Evolutionary conservation across 2,888 invertebrate genomes (phyloP).

Genomic region (Leptopilina drosophilae): DNA sequence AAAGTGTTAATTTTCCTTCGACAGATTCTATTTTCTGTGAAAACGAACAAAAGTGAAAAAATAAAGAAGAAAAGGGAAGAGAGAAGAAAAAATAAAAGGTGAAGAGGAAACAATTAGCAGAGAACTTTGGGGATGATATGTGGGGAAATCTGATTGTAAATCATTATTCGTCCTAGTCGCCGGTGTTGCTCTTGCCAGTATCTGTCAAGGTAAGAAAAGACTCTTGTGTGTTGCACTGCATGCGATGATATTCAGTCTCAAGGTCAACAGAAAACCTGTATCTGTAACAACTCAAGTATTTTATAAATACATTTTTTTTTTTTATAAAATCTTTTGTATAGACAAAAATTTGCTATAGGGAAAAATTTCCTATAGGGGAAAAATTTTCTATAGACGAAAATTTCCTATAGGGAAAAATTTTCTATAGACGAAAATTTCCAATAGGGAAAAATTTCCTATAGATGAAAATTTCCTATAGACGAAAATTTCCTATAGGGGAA

Average conservation of each 20-base stretch:
- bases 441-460: no score
- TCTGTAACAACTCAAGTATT: conserved; percentile 14
- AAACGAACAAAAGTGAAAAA: conserved; percentile 39
- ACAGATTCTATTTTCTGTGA: not conserved
- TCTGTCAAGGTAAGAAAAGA: conserved; percentile 60
- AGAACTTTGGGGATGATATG: conserved; percentile 52
- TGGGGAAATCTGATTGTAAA: conserved; percentile 51
- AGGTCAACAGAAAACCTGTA: conserved; percentile 39
- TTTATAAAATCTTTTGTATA: no score
- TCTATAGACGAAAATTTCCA: no score
- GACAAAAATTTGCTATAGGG: no score
- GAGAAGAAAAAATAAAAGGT: conserved; percentile 30
- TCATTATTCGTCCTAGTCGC: conserved; percentile 51
- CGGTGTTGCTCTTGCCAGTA: conserved; percentile 49
- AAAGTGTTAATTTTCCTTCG: not conserved
- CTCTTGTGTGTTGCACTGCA: not conserved
- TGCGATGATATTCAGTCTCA: conserved; percentile 35
- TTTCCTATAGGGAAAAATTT: no score
- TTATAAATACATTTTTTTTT: no score
- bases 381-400: no score
- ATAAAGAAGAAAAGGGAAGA: not conserved
- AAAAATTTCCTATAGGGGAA: no score
- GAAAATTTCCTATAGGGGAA: no score
- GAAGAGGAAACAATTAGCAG: conserved; percentile 5
- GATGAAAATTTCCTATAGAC: no score